phyloP scores from a whole-genome alignment of 2,113 vertebrate species.

The Fulica atra region DNA sequence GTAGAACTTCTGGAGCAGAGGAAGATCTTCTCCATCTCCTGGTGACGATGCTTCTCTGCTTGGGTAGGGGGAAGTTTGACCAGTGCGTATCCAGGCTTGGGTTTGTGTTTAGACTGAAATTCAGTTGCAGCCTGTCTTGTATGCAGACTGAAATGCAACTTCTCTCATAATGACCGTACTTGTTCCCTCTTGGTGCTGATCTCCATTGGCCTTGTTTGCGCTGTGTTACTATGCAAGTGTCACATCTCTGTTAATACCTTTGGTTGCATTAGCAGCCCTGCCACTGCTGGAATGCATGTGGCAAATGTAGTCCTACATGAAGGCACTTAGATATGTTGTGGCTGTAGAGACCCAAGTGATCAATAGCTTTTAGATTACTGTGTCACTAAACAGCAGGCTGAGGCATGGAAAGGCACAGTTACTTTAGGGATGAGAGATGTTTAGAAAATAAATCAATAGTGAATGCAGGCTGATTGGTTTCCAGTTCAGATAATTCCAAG shows the following conservation, averaged over 20 bases:
- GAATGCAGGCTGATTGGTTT: conserved; percentile 51
- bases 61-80: fast-evolving
- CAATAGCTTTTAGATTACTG: conserved; percentile 67
- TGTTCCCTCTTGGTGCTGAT: not conserved
- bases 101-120: not conserved
- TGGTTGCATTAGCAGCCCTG: not conserved
- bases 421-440: conserved; percentile 48
- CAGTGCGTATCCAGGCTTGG: not conserved
- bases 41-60: not conserved
- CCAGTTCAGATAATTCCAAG: conserved; percentile 61
- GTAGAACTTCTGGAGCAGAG: not conserved
- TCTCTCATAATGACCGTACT: not conserved
- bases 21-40: not conserved
- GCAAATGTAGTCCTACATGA: not conserved
- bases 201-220: not conserved
- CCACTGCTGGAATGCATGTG: not conserved
- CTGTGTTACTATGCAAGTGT: not conserved
- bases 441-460: conserved; percentile 60
- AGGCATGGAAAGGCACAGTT: conserved; percentile 20
- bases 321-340: conserved; percentile 7
- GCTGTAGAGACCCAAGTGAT: conserved; percentile 44
- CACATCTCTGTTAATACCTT: not conserved
- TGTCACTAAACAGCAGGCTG: conserved; percentile 43
- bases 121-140: not conserved
- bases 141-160: not conserved